These are phyloP conservation scores for Hypocryptadius cinnamomeus DNA, from an alignment of 2,113 vertebrate species.

Conservation along the genomic window DNA sequence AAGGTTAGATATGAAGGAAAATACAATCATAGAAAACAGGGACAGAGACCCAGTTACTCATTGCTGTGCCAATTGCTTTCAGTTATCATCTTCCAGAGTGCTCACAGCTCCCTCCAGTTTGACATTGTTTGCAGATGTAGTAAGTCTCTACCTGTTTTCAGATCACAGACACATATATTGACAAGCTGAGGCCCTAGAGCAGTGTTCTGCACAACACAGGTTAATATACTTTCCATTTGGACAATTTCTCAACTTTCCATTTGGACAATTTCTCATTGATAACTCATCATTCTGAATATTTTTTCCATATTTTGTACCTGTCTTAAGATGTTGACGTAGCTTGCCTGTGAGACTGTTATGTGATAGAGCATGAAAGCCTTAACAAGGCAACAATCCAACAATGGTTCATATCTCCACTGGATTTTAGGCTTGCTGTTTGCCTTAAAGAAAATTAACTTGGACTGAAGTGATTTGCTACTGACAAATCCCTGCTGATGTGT, in stretches of 20 bases:
- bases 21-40: background rate
- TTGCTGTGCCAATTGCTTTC: background rate
- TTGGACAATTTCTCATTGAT: background rate
- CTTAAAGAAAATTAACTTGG: background rate
- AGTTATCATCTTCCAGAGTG: background rate
- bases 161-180: background rate
- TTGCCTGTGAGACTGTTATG: background rate
- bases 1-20: background rate
- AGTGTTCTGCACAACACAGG: background rate
- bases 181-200: background rate
- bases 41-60: background rate
- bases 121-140: background rate
- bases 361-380: background rate
- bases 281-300: background rate
- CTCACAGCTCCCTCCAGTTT: background rate
- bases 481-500: background rate
- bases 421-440: background rate
- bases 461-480: background rate
- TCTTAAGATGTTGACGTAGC: background rate
- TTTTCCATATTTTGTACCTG: background rate
- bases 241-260: background rate
- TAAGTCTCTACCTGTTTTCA: background rate
- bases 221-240: background rate
- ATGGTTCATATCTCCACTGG: fast-evolving
- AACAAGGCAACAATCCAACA: background rate